Evolutionary conservation across 1,140 invertebrate genomes (phyloP).

Genomic region (Nasonia giraulti): DNA sequence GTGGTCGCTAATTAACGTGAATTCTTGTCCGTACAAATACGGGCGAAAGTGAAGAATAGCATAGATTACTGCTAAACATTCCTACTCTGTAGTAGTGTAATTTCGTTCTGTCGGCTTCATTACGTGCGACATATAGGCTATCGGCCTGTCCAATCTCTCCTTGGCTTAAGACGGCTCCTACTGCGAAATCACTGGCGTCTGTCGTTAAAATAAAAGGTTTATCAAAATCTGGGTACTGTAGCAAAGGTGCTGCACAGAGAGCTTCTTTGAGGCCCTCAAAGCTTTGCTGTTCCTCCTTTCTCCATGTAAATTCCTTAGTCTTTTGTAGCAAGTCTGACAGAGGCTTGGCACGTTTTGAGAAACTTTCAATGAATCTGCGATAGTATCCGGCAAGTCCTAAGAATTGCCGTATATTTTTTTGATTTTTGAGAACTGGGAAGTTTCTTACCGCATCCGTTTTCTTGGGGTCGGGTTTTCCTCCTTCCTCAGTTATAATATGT

Average conservation of each 20-base stretch:
- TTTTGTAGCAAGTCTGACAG: conserved; percentile 50
- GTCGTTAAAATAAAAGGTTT: conserved; percentile 61
- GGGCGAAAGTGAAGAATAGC: conserved; percentile 63
- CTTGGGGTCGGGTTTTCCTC: conserved; percentile 12
- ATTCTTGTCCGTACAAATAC: too few relatives aligned
- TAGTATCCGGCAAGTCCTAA: conserved; percentile 23
- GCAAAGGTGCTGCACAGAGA: conserved; percentile 65
- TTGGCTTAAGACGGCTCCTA: conserved; percentile 65
- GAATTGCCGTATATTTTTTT: conserved; percentile 21
- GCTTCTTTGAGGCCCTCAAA: conserved; percentile 67
- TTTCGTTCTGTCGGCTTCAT: conserved; percentile 60
- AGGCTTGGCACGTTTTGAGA: conserved; percentile 44
- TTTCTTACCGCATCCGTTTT: conserved; percentile 3
- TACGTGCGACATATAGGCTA: conserved; percentile 61
- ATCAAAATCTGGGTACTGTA: conserved; percentile 64
- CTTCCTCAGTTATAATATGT: not conserved
- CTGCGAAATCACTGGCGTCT: conserved; percentile 59
- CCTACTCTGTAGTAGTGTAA: conserved; percentile 57
- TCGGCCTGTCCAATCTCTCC: conserved; percentile 52
- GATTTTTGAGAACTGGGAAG: conserved; percentile 18
- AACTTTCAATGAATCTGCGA: conserved; percentile 43
- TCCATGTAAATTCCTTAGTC: conserved; percentile 46
- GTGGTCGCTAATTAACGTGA: too few relatives aligned
- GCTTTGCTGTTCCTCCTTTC: conserved; percentile 53
- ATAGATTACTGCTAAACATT: conserved; percentile 63